These are phyloP conservation scores for Cavia aperea DNA, from an alignment of 2,113 vertebrate species.

Conservation along the genomic window DNA sequence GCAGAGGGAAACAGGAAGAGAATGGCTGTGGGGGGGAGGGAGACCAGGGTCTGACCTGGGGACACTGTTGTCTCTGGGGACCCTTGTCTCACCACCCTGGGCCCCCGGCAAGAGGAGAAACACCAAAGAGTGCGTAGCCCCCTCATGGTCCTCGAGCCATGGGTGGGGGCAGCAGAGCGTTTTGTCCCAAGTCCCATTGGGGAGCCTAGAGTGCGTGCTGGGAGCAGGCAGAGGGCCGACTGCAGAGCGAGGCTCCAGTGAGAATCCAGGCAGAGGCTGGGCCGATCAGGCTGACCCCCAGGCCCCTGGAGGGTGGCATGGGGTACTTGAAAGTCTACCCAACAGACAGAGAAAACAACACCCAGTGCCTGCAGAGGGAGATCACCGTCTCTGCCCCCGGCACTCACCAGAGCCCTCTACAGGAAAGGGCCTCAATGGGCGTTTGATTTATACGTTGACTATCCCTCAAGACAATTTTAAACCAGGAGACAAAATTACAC, in stretches of 20 bases:
- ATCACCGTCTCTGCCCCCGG: no score
- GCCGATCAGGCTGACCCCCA: not conserved
- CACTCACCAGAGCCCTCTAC: not conserved
- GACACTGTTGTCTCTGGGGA: not conserved
- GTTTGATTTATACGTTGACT: not conserved
- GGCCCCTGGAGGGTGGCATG: not conserved
- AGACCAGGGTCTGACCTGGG: not conserved
- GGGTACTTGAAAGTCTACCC: not conserved
- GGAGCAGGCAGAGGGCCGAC: not conserved
- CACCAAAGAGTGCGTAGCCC: not conserved
- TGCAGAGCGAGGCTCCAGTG: not conserved
- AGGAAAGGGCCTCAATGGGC: not conserved
- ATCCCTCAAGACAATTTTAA: not conserved
- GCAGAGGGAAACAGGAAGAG: not conserved
- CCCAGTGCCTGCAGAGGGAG: no score
- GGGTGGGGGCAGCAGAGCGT: not conserved
- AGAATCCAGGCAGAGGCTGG: not conserved
- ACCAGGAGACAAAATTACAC: not conserved
- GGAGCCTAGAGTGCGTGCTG: not conserved
- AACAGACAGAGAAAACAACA: not conserved
- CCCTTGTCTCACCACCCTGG: not conserved
- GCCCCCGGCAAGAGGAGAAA: not conserved
- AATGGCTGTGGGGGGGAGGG: not conserved
- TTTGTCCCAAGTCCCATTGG: not conserved
- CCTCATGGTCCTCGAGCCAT: not conserved